Evolutionary conservation across 2,888 invertebrate genomes (phyloP), one percentile per base, ranked within the genome.

Genomic region (Petrophora chlorosata): DNA sequence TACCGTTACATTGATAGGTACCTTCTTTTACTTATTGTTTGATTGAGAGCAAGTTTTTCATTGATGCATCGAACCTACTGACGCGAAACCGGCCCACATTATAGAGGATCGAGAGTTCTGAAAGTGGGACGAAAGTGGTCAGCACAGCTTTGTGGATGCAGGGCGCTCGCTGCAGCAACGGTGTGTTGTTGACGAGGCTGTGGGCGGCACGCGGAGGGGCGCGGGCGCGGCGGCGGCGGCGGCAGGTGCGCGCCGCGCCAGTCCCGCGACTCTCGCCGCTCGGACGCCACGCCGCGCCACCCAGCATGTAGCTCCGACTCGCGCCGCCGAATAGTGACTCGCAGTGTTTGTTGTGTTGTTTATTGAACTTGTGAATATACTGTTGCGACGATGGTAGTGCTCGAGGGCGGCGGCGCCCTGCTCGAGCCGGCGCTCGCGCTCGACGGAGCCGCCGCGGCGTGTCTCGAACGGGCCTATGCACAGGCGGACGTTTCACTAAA

Each of bases 401-500:
- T 91, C 56, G 91, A 91, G 74, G 88, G 89, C 61, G 89, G 90
- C 58, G 90, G 90, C 51, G 88, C 86, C 60, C 78, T 88, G 62
- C 79, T 89, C 48, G 90, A 90, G 81, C 90, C 88, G 69, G 88
- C 96, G 73, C 93, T 96, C 82, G 95, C 95, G 81, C 93, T 94
- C 72, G 92, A 94, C 79, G 94, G 94, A 66, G 92, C 93, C 54
- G 88, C 93, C 63, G 92, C 92, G 61, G 92, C 94, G 61, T 92
- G 94, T 65, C 89, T 96, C 79, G 96, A 96, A 83, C 92, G 94
- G 56, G 93, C 94, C 56, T 96, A 95, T 86, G 94, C 95, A 73
- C 95, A 95, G 84, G 93, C 95, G 67, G 94, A 95, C 70, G 94
- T 95, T 73, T 95, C 96, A 68, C 92, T 96, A 83, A 97, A 97